Conservation (phyloP, 2,888 invertebrate genomes). For the Tetragnatha montana region DNA sequence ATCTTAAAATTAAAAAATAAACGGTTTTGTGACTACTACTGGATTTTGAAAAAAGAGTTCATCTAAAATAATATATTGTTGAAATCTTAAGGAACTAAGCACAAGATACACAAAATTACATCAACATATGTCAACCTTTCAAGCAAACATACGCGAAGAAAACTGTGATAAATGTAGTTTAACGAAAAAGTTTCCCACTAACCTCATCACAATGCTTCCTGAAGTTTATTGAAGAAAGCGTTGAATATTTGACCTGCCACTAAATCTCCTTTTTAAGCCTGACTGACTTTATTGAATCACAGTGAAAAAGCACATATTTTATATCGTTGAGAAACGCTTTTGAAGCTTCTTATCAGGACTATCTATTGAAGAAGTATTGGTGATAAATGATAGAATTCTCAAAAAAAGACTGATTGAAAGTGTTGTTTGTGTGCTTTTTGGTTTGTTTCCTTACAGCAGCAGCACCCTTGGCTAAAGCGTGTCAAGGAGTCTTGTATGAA, state of each 20-base stretch:
- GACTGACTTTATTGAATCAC: not conserved
- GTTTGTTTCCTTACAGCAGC: not conserved
- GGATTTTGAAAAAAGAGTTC: too few relatives aligned
- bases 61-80: too few relatives aligned
- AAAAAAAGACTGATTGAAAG: conserved; percentile 6
- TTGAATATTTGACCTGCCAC: not conserved
- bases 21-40: too few relatives aligned
- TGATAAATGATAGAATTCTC: conserved; percentile 8
- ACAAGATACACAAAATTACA: too few relatives aligned
- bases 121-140: too few relatives aligned
- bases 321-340: not conserved
- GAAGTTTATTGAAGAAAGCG: not conserved
- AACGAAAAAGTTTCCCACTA: too few relatives aligned
- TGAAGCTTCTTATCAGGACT: not conserved
- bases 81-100: too few relatives aligned
- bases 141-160: too few relatives aligned
- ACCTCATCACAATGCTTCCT: too few relatives aligned
- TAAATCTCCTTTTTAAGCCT: not conserved
- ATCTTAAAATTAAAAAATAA: too few relatives aligned
- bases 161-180: too few relatives aligned
- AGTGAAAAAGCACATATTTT: not conserved
- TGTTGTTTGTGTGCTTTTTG: conserved; percentile 1
- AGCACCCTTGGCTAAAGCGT: conserved; percentile 32
- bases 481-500: conserved; percentile 33
- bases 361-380: not conserved